Percentiles rank a stretch among this genome's conserved stretches.
Conservation (phyloP, 2,113 vertebrate species). For the Rhizomys pruinosus region DNA sequence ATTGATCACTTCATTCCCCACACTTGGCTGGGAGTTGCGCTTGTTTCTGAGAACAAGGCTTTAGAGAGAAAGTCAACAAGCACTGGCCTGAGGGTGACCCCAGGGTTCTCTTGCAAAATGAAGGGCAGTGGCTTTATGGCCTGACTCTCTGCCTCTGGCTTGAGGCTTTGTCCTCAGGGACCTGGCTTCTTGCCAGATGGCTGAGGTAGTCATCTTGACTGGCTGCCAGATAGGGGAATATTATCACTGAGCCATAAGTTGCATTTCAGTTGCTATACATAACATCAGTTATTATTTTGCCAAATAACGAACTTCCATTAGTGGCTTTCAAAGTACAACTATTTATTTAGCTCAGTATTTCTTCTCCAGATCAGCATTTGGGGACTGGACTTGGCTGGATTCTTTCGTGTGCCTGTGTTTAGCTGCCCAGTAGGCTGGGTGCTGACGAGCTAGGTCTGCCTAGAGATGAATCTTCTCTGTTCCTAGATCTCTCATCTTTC, state of each 20-base stretch:
- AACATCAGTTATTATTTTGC: slow-evolving; percentile 25
- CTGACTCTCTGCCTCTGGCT: slow-evolving; percentile 31
- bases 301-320: neutral
- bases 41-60: slow-evolving; percentile 65
- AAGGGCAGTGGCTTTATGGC: slow-evolving; percentile 41
- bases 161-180: slow-evolving; percentile 44
- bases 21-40: slow-evolving; percentile 56
- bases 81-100: slow-evolving; percentile 59
- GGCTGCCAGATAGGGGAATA: neutral
- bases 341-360: neutral
- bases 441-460: neutral
- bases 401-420: neutral
- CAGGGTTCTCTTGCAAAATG: slow-evolving; percentile 30
- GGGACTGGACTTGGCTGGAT: neutral
- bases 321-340: slow-evolving; percentile 9
- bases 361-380: neutral
- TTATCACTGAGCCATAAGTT: slow-evolving; percentile 2
- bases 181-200: slow-evolving; percentile 36
- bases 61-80: slow-evolving; percentile 60
- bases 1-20: slow-evolving; percentile 65
- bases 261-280: slow-evolving; percentile 25
- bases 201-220: neutral
- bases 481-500: neutral
- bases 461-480: neutral
- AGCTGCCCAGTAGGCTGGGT: neutral